Base-by-base conservation (phyloP, 1,140 invertebrate species). In the Wasmannia auropunctata region DNA sequence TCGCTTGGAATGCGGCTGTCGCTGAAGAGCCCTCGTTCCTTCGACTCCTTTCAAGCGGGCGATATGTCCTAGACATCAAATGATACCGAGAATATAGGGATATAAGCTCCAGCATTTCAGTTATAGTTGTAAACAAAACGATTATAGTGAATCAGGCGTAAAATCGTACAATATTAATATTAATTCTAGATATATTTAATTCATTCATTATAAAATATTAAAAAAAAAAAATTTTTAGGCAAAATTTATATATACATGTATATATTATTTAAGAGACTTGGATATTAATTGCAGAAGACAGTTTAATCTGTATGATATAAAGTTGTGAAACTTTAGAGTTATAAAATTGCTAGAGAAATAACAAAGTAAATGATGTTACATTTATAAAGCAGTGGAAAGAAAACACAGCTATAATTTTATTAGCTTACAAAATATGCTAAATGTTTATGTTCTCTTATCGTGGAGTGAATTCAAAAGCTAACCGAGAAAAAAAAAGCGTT, bases 1-100 rank as follows among this genome's bases (percentile, higher is more conserved):
- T 90, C 86, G 88, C 88, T 91, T 69, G 89, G 91, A 91, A 93
- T 92, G 89, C 86, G 91, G 88, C 87, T 92, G 88, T 92, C 90
- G 81, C 85, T 49, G 76, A 75, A 75, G 63, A 72, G 63, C 37
- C 51, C 43, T 67, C 11, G 28, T 62, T 74, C 70, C 60, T 56
- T 65, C 25, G 43, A 65, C 16, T 76, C 37, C 40, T 28, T 65
- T 31, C 43, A 58, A n/a, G 7, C 22, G 11, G 22, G 22, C 16
- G 63, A 80, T 22, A 37, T 40, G 60, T 70, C 65, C 25, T 70
- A 28, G 63, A 54, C 62, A 22, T 14, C 14, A 11, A 22, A 19
- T 14, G n/a, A 31, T 40, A 14, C 40, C 22, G 31, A 22, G 25
- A 63, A 37, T n/a, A n/a, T 14, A 46, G 25, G 3, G 25, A 28